Conservation (phyloP, 2,888 invertebrate genomes). For the Pachymerium ferrugineum region DNA sequence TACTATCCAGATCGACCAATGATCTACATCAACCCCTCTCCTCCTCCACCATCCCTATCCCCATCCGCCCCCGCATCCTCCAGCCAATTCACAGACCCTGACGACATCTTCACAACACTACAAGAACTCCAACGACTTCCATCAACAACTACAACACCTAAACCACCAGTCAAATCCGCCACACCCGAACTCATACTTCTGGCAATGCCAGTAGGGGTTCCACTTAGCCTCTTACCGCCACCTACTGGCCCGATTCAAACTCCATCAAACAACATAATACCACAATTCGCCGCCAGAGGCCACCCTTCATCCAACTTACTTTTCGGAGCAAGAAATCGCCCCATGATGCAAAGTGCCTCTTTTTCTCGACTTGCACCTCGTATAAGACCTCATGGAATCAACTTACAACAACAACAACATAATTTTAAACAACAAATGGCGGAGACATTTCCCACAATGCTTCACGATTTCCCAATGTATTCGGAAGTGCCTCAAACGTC, state of each 20-base stretch:
- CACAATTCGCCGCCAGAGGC: background rate
- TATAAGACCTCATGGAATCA: no score
- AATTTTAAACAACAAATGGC: no score
- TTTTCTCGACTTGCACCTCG: background rate
- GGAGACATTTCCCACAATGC: no score
- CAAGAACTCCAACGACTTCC: no score
- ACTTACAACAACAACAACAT: no score
- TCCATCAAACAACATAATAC: background rate
- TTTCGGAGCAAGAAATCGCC: background rate
- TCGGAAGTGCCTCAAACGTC: conserved; percentile 30
- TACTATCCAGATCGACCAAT: conserved; percentile 22
- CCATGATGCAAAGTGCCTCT: background rate
- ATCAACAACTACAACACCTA: no score
- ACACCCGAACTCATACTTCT: background rate
- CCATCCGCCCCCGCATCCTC: background rate
- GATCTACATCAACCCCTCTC: background rate
- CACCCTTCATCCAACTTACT: no score
- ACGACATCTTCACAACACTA: no score
- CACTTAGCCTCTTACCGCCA: background rate
- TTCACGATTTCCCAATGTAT: background rate
- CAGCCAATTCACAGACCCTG: background rate
- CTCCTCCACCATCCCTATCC: background rate
- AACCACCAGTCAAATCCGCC: background rate
- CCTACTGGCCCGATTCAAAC: background rate
- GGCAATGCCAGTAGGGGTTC: background rate